Percentiles rank a stretch among this genome's conserved stretches.
Conservation (phyloP, 1,140 invertebrate species). For the Bombus vancouverensis region DNA sequence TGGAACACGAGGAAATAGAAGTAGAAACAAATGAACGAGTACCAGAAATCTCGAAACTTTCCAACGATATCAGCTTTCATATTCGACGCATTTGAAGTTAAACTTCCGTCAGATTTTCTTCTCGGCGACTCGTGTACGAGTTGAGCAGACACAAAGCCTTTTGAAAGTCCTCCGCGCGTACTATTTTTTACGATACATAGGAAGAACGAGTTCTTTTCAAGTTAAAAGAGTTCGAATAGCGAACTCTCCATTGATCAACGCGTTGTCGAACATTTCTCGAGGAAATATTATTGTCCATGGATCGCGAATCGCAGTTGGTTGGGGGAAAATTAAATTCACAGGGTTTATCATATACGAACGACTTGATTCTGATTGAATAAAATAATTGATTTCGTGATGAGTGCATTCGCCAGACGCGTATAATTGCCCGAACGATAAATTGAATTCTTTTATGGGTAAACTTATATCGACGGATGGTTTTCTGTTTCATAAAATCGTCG, state of each 20-base stretch:
- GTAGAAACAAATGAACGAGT: constrained; percentile 6
- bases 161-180: background rate
- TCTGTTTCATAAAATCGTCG: background rate
- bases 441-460: background rate
- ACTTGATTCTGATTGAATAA: constrained; percentile 16
- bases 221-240: background rate
- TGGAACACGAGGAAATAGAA: background rate
- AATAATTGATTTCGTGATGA: constrained; percentile 12
- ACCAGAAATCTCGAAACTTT: background rate
- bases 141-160: too few relatives aligned
- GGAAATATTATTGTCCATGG: background rate
- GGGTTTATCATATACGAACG: background rate
- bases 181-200: background rate
- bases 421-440: background rate
- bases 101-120: constrained; percentile 13
- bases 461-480: background rate
- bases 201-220: background rate
- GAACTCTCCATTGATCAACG: too few relatives aligned
- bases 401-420: background rate
- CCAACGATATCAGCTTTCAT: background rate
- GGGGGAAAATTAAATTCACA: constrained; percentile 3
- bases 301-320: too few relatives aligned
- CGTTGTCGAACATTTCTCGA: background rate
- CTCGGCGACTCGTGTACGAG: background rate
- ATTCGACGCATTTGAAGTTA: background rate